Percentiles rank a stretch among this genome's conserved stretches.
Evolutionary conservation across 2,797 vertebrate genomes (phyloP).

Genomic region (Acipenser ruthenus): DNA sequence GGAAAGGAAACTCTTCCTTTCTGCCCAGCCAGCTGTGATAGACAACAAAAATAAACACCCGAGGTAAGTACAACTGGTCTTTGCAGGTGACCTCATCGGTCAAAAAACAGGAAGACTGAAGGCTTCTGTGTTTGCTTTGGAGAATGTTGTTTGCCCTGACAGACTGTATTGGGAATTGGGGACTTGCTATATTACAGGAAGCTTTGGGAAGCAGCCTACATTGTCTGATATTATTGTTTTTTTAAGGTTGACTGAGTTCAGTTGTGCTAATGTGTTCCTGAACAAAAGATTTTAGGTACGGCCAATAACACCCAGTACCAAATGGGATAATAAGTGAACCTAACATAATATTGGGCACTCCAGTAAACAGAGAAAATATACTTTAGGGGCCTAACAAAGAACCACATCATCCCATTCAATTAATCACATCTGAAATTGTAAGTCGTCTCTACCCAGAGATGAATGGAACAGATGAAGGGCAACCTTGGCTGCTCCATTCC

Average conservation of each 20-base stretch:
- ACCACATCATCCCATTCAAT: too few relatives aligned
- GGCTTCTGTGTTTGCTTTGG: slow-evolving; percentile 50
- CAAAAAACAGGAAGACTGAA: slow-evolving; percentile 58
- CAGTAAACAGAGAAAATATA: too few relatives aligned
- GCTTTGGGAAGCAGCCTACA: slow-evolving; percentile 57
- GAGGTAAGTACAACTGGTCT: slow-evolving; percentile 40
- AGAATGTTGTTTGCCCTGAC: slow-evolving; percentile 47
- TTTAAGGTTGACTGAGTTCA: slow-evolving; percentile 69
- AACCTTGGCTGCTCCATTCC: too few relatives aligned
- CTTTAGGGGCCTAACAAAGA: too few relatives aligned
- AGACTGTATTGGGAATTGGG: slow-evolving; percentile 48
- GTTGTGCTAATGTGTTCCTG: slow-evolving; percentile 56
- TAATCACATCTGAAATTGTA: too few relatives aligned
- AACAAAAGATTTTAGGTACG: slow-evolving; percentile 34
- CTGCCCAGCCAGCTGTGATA: slow-evolving; percentile 41
- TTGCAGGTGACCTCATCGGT: slow-evolving; percentile 48
- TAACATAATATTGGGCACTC: too few relatives aligned
- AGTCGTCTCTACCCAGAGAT: too few relatives aligned
- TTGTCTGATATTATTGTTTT: slow-evolving; percentile 64
- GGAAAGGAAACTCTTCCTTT: slow-evolving; percentile 46
- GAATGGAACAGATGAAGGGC: too few relatives aligned
- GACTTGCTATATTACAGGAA: slow-evolving; percentile 60
- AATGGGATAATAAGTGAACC: too few relatives aligned
- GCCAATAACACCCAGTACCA: too few relatives aligned
- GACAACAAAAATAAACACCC: slow-evolving; percentile 46